Conservation (phyloP, 2,888 invertebrate species). For the Harpalus rufipes region DNA sequence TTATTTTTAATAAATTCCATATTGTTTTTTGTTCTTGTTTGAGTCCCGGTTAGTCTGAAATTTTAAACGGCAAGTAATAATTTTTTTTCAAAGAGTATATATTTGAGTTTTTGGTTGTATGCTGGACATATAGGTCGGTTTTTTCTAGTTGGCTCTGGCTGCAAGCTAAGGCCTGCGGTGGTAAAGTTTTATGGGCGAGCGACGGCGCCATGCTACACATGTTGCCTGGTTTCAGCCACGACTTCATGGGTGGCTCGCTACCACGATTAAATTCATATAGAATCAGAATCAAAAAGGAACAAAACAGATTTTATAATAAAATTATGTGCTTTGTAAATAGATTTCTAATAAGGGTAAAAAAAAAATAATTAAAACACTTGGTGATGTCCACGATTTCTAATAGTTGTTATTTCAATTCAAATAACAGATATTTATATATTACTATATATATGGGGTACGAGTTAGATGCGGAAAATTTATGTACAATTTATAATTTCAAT, state of each 20-base stretch:
- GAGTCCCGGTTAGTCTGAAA: background rate
- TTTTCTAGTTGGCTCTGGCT: background rate
- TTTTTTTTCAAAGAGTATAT: background rate
- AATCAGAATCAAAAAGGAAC: too few relatives aligned
- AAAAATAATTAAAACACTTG: too few relatives aligned
- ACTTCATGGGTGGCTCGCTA: slow-evolving; percentile 12
- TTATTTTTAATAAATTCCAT: background rate
- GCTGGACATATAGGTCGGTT: slow-evolving; percentile 5
- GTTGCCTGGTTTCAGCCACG: background rate
- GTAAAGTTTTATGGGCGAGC: slow-evolving; percentile 16
- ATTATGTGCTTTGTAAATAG: too few relatives aligned
- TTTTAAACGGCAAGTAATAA: background rate
- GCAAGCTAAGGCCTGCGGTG: slow-evolving; percentile 2
- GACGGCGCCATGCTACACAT: slow-evolving; percentile 19
- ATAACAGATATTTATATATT: too few relatives aligned
- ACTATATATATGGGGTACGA: too few relatives aligned
- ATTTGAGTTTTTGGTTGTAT: background rate
- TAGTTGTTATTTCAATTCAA: too few relatives aligned
- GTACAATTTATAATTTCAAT: too few relatives aligned
- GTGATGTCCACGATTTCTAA: too few relatives aligned
- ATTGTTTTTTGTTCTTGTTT: background rate
- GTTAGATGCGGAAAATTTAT: too few relatives aligned
- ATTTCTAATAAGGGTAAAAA: too few relatives aligned
- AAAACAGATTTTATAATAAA: too few relatives aligned
- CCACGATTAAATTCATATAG: too few relatives aligned